Evolutionary conservation across 1,140 invertebrate species (phyloP).

Genomic region (Steinernema khuongi): DNA sequence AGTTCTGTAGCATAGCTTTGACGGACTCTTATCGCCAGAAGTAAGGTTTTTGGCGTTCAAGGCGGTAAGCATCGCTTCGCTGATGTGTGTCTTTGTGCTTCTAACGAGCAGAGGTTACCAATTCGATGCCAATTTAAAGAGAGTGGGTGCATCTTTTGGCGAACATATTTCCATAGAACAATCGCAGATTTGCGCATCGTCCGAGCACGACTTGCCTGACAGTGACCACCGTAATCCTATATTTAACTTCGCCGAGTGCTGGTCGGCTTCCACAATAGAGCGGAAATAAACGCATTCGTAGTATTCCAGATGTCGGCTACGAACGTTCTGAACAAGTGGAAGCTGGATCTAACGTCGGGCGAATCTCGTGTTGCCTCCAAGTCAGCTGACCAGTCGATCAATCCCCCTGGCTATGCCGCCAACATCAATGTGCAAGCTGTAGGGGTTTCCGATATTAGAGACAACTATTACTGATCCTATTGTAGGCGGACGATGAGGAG

Average conservation of each 20-base stretch:
- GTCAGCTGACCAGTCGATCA: not conserved
- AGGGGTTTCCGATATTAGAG: not conserved
- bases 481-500: not conserved
- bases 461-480: not conserved
- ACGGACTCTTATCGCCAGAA: no score
- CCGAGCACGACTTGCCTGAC: no score
- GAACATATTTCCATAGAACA: not conserved
- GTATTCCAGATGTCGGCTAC: not conserved
- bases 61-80: no score
- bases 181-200: no score
- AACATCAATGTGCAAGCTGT: not conserved
- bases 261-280: no score
- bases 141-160: not conserved
- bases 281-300: no score
- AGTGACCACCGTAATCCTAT: no score
- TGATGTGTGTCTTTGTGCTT: no score
- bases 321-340: conserved; percentile 2
- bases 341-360: not conserved
- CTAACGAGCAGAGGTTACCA: no score
- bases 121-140: conserved; percentile 2
- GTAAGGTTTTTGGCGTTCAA: no score
- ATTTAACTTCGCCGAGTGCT: no score
- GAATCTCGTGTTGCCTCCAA: not conserved
- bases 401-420: not conserved
- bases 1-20: no score